Evolutionary conservation across 2,888 invertebrate species (phyloP).

Genomic region (Ommatoiulus sabulosus): DNA sequence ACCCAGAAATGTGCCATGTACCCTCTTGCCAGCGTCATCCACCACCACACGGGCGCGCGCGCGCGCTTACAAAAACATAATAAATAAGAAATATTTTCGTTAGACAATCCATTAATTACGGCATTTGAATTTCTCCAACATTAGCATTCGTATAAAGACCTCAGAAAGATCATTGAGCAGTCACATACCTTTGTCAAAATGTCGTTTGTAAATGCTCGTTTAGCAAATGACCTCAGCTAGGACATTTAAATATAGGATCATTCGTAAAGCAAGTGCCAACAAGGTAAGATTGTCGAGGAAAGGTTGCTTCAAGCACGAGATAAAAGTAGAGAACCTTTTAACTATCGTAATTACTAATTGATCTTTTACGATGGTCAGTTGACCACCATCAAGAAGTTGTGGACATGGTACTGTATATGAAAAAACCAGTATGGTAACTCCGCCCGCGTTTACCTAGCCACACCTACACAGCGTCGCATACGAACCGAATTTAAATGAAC

Average conservation of each 20-base stretch:
- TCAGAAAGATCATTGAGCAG: slow-evolving; percentile 5
- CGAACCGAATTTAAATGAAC: too few species aligned
- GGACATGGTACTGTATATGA: too few species aligned
- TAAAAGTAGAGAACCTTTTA: too few species aligned
- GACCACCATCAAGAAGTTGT: too few species aligned
- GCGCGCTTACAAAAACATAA: neutral
- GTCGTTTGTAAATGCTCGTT: slow-evolving; percentile 7
- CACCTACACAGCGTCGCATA: too few species aligned
- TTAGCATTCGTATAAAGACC: slow-evolving; percentile 14
- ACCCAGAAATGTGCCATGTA: neutral
- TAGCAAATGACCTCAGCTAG: neutral
- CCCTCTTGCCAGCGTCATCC: neutral
- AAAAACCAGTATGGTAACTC: too few species aligned
- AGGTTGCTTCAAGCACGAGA: neutral
- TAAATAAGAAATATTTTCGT: slow-evolving; percentile 5
- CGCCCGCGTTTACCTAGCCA: too few species aligned
- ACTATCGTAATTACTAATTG: too few species aligned
- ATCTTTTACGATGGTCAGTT: too few species aligned
- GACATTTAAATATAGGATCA: neutral
- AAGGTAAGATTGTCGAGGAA: neutral
- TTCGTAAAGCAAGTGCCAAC: neutral
- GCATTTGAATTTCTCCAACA: neutral
- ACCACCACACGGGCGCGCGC: neutral
- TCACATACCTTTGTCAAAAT: neutral
- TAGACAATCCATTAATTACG: neutral